These are phyloP conservation scores for Theonella swinhoei DNA, from an alignment of 37 sponge, comb jelly and placozoan species.

Conservation along the genomic window DNA sequence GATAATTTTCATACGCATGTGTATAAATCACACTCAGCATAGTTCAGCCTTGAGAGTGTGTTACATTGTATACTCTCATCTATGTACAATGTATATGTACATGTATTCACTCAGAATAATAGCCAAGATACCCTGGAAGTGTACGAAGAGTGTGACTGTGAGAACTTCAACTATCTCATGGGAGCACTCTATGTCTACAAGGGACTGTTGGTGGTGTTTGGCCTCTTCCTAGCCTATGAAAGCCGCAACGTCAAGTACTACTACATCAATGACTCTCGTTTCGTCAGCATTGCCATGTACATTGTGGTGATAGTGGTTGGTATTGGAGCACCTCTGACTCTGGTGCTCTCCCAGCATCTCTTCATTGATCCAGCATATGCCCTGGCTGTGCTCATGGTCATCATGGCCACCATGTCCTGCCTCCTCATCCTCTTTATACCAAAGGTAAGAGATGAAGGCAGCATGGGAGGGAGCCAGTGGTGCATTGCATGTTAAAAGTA, in stretches of 20 bases:
- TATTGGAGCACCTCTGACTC: conserved; percentile 58
- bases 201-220: conserved; percentile 72
- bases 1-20: too few relatives aligned
- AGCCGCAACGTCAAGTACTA: conserved; percentile 81
- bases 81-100: not conserved
- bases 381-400: conserved; percentile 52
- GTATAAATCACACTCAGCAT: too few relatives aligned
- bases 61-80: too few relatives aligned
- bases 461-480: not conserved
- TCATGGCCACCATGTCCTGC: conserved; percentile 35
- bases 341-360: conserved; percentile 42
- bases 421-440: conserved; percentile 59
- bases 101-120: conserved; percentile 19
- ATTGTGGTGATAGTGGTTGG: conserved; percentile 67
- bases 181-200: conserved; percentile 80
- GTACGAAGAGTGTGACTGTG: conserved; percentile 43
- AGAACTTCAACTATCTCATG: conserved; percentile 51
- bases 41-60: too few relatives aligned
- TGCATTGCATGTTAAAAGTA: not conserved
- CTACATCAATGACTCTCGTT: conserved; percentile 75
- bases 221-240: conserved; percentile 85
- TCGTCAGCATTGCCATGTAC: conserved; percentile 70
- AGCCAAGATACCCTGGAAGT: not conserved
- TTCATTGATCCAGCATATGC: conserved; percentile 57
- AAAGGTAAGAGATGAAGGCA: conserved; percentile 58